These are phyloP conservation scores for Dexiosoma caninum DNA, from an alignment of 2,888 invertebrate species.

Conservation along the genomic window DNA sequence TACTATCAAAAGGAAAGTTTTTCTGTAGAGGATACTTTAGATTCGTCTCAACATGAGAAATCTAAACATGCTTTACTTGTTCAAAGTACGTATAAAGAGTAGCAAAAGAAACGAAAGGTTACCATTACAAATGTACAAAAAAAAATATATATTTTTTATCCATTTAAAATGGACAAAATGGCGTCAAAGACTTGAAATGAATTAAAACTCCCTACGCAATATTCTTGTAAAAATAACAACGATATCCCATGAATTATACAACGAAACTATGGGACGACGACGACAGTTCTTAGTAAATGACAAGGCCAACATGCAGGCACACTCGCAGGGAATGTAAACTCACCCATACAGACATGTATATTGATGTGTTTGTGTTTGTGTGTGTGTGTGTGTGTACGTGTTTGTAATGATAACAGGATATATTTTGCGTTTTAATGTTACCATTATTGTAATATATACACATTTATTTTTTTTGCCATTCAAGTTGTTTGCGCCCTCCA, in stretches of 20 bases:
- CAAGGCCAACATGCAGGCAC: not conserved
- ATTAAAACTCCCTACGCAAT: constrained; percentile 57
- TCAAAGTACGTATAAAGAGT: not conserved
- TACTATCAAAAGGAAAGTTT: no score
- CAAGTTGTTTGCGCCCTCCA: constrained; percentile 55
- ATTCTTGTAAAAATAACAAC: constrained; percentile 8
- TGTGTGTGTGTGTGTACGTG: not conserved
- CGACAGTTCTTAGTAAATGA: not conserved
- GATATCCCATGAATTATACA: constrained; percentile 34
- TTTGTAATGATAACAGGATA: constrained; percentile 55
- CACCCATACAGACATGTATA: not conserved
- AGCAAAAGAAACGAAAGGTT: not conserved
- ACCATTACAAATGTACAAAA: not conserved
- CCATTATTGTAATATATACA: constrained; percentile 48
- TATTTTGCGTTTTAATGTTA: constrained; percentile 57
- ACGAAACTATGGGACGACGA: constrained; percentile 8
- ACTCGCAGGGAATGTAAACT: not conserved
- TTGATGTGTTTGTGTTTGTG: not conserved
- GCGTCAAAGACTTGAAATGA: constrained; percentile 48
- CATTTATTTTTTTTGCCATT: constrained; percentile 1
- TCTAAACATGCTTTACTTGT: not conserved
- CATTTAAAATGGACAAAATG: constrained; percentile 58
- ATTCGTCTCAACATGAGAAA: not conserved
- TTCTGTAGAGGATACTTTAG: not conserved
- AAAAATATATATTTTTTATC: no score